Conservation (phyloP, 2,113 vertebrate genomes). For the Coregonus clupeaformis region DNA sequence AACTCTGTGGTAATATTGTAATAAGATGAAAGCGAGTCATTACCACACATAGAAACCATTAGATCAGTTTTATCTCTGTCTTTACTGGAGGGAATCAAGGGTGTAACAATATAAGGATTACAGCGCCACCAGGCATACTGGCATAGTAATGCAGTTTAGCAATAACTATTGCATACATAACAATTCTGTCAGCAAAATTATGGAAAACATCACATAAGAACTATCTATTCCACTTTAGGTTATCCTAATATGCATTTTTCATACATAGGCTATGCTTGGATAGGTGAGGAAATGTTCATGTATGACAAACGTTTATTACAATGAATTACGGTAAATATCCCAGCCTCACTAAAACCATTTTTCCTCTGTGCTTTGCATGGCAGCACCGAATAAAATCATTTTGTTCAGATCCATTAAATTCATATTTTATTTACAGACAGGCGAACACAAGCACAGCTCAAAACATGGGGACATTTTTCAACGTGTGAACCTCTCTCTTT, state of each 20-base stretch:
- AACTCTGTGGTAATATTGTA: too few relatives aligned
- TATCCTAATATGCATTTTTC: not conserved
- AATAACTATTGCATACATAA: too few relatives aligned
- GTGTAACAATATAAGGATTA: too few relatives aligned
- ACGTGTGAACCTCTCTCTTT: conserved; percentile 41
- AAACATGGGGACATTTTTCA: conserved; percentile 12
- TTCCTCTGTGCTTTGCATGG: not conserved
- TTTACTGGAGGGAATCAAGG: too few relatives aligned
- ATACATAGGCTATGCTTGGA: not conserved
- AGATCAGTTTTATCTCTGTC: too few relatives aligned
- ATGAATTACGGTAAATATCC: not conserved
- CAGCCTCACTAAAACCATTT: not conserved
- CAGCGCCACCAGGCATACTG: too few relatives aligned
- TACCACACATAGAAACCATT: too few relatives aligned
- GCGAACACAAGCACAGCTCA: conserved; percentile 20
- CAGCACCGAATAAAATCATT: not conserved
- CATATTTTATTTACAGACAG: conserved; percentile 21
- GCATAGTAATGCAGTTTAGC: too few relatives aligned
- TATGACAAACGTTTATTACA: not conserved
- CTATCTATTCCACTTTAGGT: too few relatives aligned
- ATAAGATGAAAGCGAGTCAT: too few relatives aligned
- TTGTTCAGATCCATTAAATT: conserved; percentile 9
- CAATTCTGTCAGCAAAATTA: too few relatives aligned
- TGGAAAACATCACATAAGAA: too few relatives aligned
- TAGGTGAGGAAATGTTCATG: not conserved